phyloP scores from a whole-genome alignment of 1,140 invertebrate genomes.

The Drosophila equinoxialis region DNA sequence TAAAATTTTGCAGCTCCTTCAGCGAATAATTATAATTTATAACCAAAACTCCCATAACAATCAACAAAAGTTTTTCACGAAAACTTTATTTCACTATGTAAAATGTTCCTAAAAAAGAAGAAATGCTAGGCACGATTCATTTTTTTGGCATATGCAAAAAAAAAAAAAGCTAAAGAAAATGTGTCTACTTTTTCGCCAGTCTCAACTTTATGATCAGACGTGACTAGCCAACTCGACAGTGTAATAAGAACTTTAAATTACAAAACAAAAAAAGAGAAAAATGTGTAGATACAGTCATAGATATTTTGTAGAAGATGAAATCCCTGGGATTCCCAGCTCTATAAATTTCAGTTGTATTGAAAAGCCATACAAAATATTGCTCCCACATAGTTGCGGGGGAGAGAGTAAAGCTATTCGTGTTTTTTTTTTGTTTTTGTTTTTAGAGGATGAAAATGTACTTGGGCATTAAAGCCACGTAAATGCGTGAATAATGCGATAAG shows the following conservation, averaged over 20 bases:
- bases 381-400: neutral
- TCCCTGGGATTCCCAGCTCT: slow-evolving; percentile 14
- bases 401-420: slow-evolving; percentile 22
- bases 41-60: slow-evolving; percentile 2
- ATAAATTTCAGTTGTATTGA: slow-evolving; percentile 37
- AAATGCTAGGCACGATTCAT: slow-evolving; percentile 44
- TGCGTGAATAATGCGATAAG: slow-evolving; percentile 61
- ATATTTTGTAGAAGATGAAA: slow-evolving; percentile 35
- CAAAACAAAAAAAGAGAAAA: slow-evolving; percentile 17
- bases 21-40: slow-evolving; percentile 6
- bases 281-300: neutral
- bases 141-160: slow-evolving; percentile 22
- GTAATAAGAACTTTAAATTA: slow-evolving; percentile 65
- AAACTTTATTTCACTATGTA: slow-evolving; percentile 20
- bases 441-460: slow-evolving; percentile 4
- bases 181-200: slow-evolving; percentile 49
- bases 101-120: neutral
- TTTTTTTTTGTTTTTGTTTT: neutral
- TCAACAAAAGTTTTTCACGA: neutral
- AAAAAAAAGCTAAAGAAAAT: slow-evolving; percentile 15
- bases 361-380: slow-evolving; percentile 48
- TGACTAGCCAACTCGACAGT: slow-evolving; percentile 42
- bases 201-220: slow-evolving; percentile 53
- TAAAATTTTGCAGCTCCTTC: slow-evolving; percentile 5
- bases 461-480: slow-evolving; percentile 63